Percentiles rank a stretch among this genome's conserved stretches.
phyloP scores from a whole-genome alignment of 2,888 invertebrate genomes.

The Drosophila tanythrix region DNA sequence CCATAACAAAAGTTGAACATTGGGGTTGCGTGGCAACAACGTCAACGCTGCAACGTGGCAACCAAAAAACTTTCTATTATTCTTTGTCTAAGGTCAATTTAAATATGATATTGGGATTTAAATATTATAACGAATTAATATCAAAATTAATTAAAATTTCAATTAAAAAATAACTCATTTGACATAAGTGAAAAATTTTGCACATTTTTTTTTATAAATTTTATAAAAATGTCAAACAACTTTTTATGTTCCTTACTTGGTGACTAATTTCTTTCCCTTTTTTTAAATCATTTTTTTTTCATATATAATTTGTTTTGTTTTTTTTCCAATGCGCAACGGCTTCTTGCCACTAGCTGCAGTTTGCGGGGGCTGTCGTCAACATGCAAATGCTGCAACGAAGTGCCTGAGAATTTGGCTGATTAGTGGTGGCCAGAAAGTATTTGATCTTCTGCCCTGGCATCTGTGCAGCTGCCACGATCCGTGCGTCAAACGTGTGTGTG shows the following conservation, averaged over 20 bases:
- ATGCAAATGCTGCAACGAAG: slow-evolving; percentile 6
- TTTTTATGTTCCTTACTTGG: not conserved
- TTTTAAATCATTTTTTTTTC: not conserved
- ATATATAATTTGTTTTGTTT: not conserved
- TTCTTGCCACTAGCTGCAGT: slow-evolving; percentile 28
- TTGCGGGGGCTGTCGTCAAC: not conserved
- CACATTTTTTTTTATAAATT: not conserved
- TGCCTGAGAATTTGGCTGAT: slow-evolving; percentile 17
- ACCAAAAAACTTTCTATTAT: not conserved
- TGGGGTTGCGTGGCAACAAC: slow-evolving; percentile 26
- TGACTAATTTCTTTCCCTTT: not conserved
- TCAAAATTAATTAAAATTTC: not conserved
- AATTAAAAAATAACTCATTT: not conserved
- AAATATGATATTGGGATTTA: not conserved
- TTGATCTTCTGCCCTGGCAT: not conserved
- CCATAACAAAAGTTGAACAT: slow-evolving; percentile 42
- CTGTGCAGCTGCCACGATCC: slow-evolving; percentile 30
- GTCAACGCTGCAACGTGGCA: not conserved
- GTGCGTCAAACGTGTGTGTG: slow-evolving; percentile 26
- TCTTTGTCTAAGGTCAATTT: not conserved
- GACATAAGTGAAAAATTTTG: not conserved
- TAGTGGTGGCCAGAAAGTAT: slow-evolving; percentile 9
- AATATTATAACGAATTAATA: not conserved
- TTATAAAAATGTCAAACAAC: not conserved
- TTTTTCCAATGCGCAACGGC: not conserved